A percentile compares a stretch with the other conserved stretches of the same genome.
Conservation (phyloP, 2,888 invertebrate species). For the Eristalinus aeneus region DNA sequence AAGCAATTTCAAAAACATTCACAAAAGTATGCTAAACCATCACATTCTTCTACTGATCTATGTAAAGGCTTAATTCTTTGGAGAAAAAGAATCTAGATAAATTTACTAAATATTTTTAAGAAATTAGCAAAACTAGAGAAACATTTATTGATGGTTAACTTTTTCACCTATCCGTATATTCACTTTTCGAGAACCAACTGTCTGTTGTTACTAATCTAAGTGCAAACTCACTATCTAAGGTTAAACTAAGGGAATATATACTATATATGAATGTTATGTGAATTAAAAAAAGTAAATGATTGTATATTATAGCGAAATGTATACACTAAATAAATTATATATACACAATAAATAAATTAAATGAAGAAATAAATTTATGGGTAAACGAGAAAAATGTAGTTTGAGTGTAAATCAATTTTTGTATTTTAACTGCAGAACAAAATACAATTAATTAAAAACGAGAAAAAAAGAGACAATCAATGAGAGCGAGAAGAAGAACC, state of each 20-base stretch:
- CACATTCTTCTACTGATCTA: background rate
- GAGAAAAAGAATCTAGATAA: background rate
- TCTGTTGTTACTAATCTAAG: constrained; percentile 43
- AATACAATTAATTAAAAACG: too few relatives aligned
- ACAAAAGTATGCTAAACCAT: background rate
- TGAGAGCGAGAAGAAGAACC: too few relatives aligned
- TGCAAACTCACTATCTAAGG: constrained; percentile 38
- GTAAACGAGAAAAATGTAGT: background rate
- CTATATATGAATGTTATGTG: constrained; percentile 46
- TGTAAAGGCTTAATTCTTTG: background rate
- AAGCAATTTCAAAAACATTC: background rate
- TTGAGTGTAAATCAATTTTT: background rate
- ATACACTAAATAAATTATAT: constrained; percentile 51
- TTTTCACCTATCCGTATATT: constrained; percentile 8
- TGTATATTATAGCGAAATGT: constrained; percentile 47
- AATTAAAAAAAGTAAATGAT: background rate
- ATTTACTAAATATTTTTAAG: background rate
- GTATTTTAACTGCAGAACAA: too few relatives aligned
- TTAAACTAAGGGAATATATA: constrained; percentile 39
- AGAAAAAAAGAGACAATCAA: too few relatives aligned
- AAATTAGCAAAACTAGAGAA: background rate
- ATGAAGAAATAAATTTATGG: constrained; percentile 10
- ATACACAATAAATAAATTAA: constrained; percentile 40
- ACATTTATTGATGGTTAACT: constrained; percentile 1
- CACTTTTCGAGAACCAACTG: constrained; percentile 8